Percentiles rank a stretch among this genome's conserved stretches.
These are phyloP conservation scores for Agrotis clavis DNA, from an alignment of 2,888 invertebrate species.

Conservation along the genomic window DNA sequence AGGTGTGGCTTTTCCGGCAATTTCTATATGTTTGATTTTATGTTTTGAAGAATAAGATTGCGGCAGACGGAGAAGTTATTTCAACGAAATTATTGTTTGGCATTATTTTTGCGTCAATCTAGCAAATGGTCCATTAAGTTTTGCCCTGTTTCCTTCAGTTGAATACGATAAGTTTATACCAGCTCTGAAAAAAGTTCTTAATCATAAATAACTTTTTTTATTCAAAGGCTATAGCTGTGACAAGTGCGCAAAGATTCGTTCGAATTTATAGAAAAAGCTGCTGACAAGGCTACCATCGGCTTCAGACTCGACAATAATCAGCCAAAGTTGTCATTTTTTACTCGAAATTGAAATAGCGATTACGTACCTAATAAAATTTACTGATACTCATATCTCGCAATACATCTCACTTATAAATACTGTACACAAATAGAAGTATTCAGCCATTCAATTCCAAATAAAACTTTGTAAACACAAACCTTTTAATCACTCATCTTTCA, in stretches of 20 bases:
- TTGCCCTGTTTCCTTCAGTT: too few species aligned
- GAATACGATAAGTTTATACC: neutral
- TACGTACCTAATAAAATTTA: neutral
- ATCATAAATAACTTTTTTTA: too few species aligned
- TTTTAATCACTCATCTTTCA: constrained; percentile 52
- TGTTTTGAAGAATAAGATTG: neutral
- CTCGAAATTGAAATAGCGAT: neutral
- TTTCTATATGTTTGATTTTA: too few species aligned
- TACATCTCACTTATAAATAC: neutral
- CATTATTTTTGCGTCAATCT: neutral
- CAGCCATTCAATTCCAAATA: constrained; percentile 22
- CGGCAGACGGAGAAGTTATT: neutral
- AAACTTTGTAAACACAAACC: constrained; percentile 29
- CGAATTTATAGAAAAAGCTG: neutral
- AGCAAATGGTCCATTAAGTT: neutral
- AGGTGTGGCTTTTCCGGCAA: neutral
- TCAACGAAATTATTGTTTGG: neutral
- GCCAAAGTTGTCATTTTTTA: neutral
- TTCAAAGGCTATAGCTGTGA: too few species aligned
- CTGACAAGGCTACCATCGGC: neutral
- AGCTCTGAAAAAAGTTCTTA: neutral
- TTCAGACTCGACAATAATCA: too few species aligned
- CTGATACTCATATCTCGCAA: neutral
- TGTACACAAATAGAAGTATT: neutral
- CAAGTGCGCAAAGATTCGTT: neutral